Percentiles rank a stretch among this genome's conserved stretches.
These are phyloP conservation scores for Ruditapes philippinarum DNA, from an alignment of 1,140 invertebrate species.

Conservation along the genomic window DNA sequence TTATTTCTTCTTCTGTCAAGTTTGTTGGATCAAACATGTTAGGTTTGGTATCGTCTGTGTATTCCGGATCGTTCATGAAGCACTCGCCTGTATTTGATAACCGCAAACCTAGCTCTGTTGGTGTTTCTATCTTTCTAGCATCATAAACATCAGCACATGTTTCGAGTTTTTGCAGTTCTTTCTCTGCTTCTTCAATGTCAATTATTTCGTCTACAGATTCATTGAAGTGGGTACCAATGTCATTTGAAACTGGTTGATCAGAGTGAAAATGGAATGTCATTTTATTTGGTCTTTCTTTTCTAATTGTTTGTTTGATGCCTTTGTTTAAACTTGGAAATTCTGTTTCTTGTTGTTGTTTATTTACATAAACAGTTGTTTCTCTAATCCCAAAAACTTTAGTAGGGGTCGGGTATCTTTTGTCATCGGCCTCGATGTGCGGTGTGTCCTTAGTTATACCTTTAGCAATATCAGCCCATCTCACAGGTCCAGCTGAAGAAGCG, in stretches of 20 bases:
- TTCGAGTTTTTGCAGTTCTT: neutral
- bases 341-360: too few species aligned
- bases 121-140: neutral
- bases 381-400: too few species aligned
- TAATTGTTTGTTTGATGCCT: neutral
- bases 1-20: neutral
- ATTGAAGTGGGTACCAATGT: neutral
- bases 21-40: slow-evolving; percentile 11
- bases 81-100: slow-evolving; percentile 9
- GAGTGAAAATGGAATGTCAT: slow-evolving; percentile 43
- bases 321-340: slow-evolving; percentile 34
- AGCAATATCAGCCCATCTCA: slow-evolving; percentile 67
- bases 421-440: neutral
- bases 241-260: neutral
- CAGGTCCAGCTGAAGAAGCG: neutral
- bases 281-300: slow-evolving; percentile 22
- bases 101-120: neutral
- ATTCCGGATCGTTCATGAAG: slow-evolving; percentile 41
- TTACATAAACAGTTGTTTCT: too few species aligned
- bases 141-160: neutral
- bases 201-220: neutral
- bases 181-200: neutral
- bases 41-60: neutral
- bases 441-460: slow-evolving; percentile 13
- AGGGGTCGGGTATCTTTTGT: neutral